Base-by-base conservation (phyloP, 2,113 vertebrate genomes). In the Neotoma lepida region DNA sequence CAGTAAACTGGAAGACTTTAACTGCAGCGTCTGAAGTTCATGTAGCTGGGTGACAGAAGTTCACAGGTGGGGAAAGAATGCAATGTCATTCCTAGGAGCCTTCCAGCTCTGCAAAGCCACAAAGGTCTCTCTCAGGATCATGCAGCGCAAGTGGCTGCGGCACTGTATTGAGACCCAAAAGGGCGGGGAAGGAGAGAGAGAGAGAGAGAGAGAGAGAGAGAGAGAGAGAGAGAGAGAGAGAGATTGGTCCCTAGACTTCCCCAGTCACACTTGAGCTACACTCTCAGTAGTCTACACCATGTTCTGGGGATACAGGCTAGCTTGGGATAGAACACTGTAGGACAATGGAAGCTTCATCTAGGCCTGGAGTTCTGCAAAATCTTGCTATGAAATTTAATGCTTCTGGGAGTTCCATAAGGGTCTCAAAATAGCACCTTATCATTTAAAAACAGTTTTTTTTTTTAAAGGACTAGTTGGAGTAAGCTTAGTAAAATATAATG, bases 201-300 rank as follows among this genome's bases (percentile, higher is more conserved):
- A 30, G 63, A 51, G 49, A 51, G 7, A 51, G 49, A 51, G 49
- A 49, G 49, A 51, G 12, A 14, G 51, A 51, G 51, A 51, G 13
- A 51, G 12, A 51, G 51, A 51, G 49, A 51, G 12, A 15, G 13
- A 10, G 61, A 68, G 33, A 17, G 33, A 68, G 33, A 82, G 13
- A 24, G 30, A 17, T 0, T 17, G 30, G 30, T 33, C 2, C 0
- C 1, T 0, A 56, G 35, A 28, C 10, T 28, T 41, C 12, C 26
- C 64, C 39, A 30, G 30, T 70, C 6, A 70, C 9, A 44, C 58
- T 41, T 58, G 39, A 39, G 41, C 39, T 2, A 51, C 4, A 49
- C 28, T 39, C 74, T 84, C 26, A 30, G 30, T 0, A 10, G 1
- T 13, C 18, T 9, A 24, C 13, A 35, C 14, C 22, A 3, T 35